Base-by-base conservation (phyloP, 92 coral and sea anemone genomes). In the Anthopleura xanthogrammica region DNA sequence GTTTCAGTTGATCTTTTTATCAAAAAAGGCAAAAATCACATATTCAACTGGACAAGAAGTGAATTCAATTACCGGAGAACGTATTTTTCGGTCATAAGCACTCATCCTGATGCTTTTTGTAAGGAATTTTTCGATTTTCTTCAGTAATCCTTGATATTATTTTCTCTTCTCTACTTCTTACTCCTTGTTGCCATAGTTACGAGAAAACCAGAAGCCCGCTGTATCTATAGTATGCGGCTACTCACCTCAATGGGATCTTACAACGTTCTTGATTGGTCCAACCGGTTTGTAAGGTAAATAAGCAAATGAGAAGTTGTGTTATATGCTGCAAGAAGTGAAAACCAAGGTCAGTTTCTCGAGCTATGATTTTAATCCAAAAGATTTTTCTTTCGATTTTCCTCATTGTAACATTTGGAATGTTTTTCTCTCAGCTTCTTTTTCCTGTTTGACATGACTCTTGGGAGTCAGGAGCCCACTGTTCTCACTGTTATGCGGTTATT, bases 1-100 rank as follows among this genome's bases (percentile, higher is more conserved):
- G 72, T 64, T 29, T 20, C 22, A 10, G 74, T 62, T 62, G 24
- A 62, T 20, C 29, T 62, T 62, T 62, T 62, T 13, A 11, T 36
- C 55, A 42, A 75, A 7, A 42, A 75, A 41, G 16, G 41, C 41
- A 16, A 42, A 75, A 41, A n/a, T 75, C 41, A 42, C 52, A 43
- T 6, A 17, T 5, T 42, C 17, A 6, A 43, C 29, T 12, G 17
- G 17, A 42, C 12, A 39, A 57, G 12, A 76, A 42, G 3, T 7
- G 7, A 19, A 62, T 39, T 19, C 0, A 56, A 60, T 88, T 91
- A 93, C 97, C 94, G 97, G 94, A 17, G 97, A 93, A 2, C 85
- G 94, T 20, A 93, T 83, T 68, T 86, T 90, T 40, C 91, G 82
- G 5, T 86, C 90, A n/a, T 90, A 79, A 52, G 93, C 85, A 58